Evolutionary conservation across 2,113 vertebrate species (phyloP).

Genomic region (Thymallus thymallus): DNA sequence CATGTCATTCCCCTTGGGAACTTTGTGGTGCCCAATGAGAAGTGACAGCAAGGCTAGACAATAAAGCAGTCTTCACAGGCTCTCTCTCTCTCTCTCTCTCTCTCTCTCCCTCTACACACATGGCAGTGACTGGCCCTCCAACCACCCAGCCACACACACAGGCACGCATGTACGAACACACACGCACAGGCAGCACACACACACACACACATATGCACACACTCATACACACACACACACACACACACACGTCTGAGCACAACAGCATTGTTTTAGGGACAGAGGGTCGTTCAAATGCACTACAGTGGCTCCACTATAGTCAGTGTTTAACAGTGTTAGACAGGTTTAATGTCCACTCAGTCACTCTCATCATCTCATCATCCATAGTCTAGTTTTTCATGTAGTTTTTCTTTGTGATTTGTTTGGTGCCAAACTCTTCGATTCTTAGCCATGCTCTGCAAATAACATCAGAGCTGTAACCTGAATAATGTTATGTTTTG

Average conservation of each 20-base stretch:
- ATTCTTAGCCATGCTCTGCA: neutral
- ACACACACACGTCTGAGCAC: neutral
- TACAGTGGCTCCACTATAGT: neutral
- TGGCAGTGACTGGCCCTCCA: too few species aligned
- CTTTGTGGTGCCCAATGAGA: constrained; percentile 29
- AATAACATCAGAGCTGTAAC: neutral
- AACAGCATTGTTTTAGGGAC: neutral
- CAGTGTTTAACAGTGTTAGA: neutral
- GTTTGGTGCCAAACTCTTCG: neutral
- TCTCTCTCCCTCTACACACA: too few species aligned
- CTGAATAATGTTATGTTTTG: constrained; percentile 4
- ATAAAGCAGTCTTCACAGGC: neutral
- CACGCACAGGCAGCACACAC: neutral
- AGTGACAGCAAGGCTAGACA: constrained; percentile 38
- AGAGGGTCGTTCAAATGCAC: too few species aligned
- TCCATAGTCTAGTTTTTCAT: too few species aligned
- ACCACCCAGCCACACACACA: neutral
- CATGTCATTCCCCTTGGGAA: constrained; percentile 32
- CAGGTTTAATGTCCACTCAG: neutral
- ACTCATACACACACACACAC: neutral
- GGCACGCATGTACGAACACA: neutral
- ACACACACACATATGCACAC: neutral
- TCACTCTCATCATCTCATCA: neutral
- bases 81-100: neutral
- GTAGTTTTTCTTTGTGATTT: too few species aligned